Conservation (phyloP, 2,888 invertebrate genomes). For the Lathronympha strigana region DNA sequence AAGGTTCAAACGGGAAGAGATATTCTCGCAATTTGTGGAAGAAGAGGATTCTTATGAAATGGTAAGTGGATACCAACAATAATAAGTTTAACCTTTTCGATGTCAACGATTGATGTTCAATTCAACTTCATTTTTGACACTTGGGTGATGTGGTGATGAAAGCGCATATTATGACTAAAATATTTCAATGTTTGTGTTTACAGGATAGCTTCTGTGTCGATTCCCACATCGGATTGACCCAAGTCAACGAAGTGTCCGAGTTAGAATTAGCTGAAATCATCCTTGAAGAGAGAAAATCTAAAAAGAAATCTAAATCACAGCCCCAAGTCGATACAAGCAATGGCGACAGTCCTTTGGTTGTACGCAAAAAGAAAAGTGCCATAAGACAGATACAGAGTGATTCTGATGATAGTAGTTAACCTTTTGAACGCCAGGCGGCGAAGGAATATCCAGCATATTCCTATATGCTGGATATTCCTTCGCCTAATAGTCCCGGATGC, state of each 20-base stretch:
- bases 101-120: no score
- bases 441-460: no score
- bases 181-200: conserved; percentile 48
- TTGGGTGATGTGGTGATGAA: no score
- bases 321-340: conserved; percentile 33
- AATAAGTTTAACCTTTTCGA: no score
- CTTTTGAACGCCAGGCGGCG: not conserved
- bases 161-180: no score
- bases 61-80: conserved; percentile 52
- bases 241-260: conserved; percentile 77
- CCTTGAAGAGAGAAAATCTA: conserved; percentile 60
- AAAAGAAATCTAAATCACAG: conserved; percentile 37
- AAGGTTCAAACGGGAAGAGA: conserved; percentile 65
- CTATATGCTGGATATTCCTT: no score
- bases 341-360: conserved; percentile 66
- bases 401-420: conserved; percentile 67
- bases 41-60: conserved; percentile 82
- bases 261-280: conserved; percentile 87
- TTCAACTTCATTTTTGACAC: no score
- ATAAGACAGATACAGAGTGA: conserved; percentile 72
- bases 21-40: conserved; percentile 81
- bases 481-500: no score
- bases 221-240: conserved; percentile 81
- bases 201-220: conserved; percentile 88
- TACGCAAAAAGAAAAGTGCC: conserved; percentile 59